A percentile compares a stretch with the other conserved stretches of the same genome.
phyloP scores from a whole-genome alignment of 92 coral and sea anemone genomes.

The Epizoanthus scotinus region DNA sequence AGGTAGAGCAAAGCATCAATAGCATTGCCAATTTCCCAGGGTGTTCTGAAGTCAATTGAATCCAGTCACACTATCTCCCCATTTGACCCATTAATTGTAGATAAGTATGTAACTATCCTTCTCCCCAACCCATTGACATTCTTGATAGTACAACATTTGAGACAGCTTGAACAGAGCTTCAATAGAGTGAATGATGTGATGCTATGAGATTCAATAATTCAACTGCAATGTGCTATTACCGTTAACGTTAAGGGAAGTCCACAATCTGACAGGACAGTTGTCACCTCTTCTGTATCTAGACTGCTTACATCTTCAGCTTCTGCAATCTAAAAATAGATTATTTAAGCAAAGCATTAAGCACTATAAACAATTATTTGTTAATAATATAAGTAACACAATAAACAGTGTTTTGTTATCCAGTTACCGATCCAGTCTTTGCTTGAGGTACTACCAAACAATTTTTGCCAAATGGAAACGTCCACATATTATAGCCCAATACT shows the following conservation, averaged over 20 bases:
- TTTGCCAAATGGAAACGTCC: too few relatives aligned
- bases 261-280: constrained; percentile 41
- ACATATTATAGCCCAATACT: too few relatives aligned
- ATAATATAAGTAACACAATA: not conserved
- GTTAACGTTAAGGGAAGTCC: constrained; percentile 40
- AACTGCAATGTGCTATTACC: constrained; percentile 5
- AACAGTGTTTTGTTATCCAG: not conserved
- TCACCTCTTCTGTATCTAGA: constrained; percentile 42
- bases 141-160: not conserved
- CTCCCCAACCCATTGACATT: not conserved
- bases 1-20: not conserved
- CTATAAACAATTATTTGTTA: not conserved
- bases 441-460: too few relatives aligned
- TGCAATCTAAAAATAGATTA: constrained; percentile 29
- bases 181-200: too few relatives aligned
- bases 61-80: too few relatives aligned
- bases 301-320: constrained; percentile 29
- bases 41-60: not conserved
- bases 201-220: too few relatives aligned
- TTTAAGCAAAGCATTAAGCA: too few relatives aligned
- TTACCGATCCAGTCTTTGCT: too few relatives aligned
- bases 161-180: not conserved
- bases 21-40: not conserved
- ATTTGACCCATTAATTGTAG: too few relatives aligned
- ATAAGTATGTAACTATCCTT: not conserved